Percentiles rank a stretch among this genome's conserved stretches.
phyloP scores from a whole-genome alignment of 2,113 vertebrate species.

The Donacobius atricapilla region DNA sequence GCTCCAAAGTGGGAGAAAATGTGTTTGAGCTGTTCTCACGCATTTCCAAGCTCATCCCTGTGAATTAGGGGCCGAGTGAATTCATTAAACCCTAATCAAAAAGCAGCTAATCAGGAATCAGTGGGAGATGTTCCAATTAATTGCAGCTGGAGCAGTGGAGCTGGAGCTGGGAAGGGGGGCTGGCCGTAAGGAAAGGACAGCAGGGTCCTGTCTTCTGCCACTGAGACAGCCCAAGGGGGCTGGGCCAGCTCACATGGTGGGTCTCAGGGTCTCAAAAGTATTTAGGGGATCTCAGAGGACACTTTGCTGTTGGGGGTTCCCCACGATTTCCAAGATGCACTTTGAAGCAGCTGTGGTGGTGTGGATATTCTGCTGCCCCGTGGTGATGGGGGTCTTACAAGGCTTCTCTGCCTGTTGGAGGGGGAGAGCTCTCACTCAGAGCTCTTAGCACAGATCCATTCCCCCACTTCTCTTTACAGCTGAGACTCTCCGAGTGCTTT shows the following conservation, averaged over 20 bases:
- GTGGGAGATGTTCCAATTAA: constrained; percentile 73
- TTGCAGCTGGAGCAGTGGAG: constrained; percentile 12
- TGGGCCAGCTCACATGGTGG: background rate
- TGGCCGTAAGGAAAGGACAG: constrained; percentile 26
- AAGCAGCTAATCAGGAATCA: constrained; percentile 76
- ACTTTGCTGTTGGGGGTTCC: background rate
- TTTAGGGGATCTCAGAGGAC: background rate
- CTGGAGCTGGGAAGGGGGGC: constrained; percentile 12
- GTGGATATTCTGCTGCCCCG: background rate
- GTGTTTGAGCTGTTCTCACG: constrained; percentile 44
- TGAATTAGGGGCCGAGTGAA: constrained; percentile 64
- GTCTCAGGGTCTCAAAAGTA: background rate
- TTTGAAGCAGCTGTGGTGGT: background rate
- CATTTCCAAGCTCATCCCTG: constrained; percentile 45
- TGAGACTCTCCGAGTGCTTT: background rate
- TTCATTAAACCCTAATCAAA: constrained; percentile 77
- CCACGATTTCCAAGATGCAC: background rate
- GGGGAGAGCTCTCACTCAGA: background rate
- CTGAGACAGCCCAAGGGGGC: background rate
- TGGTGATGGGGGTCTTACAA: accelerated
- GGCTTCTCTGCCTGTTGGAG: background rate
- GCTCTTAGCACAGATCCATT: background rate
- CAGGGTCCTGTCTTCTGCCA: background rate
- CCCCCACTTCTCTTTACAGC: background rate
- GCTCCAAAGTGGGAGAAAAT: constrained; percentile 44